phyloP scores from a whole-genome alignment of 2,113 vertebrate genomes.

The Sinocyclocheilus anophthalmus region DNA sequence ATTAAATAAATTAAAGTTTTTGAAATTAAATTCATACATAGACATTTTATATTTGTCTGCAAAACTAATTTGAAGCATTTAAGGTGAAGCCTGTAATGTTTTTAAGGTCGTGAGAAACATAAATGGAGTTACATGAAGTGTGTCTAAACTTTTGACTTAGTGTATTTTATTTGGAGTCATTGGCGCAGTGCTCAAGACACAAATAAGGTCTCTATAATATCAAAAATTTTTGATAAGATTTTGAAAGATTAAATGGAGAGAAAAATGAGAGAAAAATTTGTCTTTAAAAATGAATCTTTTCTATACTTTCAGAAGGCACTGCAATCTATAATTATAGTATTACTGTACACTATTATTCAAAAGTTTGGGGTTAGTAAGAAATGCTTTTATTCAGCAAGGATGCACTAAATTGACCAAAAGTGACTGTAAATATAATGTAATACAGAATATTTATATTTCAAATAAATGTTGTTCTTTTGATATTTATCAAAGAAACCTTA shows the following conservation, averaged over 20 bases:
- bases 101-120: not conserved
- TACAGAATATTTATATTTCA: no score
- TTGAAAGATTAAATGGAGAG: not conserved
- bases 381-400: not conserved
- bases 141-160: not conserved
- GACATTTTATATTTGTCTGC: not conserved
- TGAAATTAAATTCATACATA: not conserved
- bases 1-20: not conserved
- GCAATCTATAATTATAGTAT: not conserved
- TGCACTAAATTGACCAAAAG: not conserved
- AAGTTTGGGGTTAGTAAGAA: not conserved
- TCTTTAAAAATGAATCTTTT: not conserved
- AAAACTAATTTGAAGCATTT: not conserved
- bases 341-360: not conserved
- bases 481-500: no score
- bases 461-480: no score
- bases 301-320: not conserved
- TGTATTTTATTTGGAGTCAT: not conserved
- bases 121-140: not conserved
- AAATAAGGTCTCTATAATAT: not conserved
- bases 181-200: not conserved
- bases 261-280: not conserved
- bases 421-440: not conserved
- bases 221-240: no score
- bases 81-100: not conserved